Conservation (phyloP, 2,113 vertebrate genomes). For the Oreochromis spilurus region DNA sequence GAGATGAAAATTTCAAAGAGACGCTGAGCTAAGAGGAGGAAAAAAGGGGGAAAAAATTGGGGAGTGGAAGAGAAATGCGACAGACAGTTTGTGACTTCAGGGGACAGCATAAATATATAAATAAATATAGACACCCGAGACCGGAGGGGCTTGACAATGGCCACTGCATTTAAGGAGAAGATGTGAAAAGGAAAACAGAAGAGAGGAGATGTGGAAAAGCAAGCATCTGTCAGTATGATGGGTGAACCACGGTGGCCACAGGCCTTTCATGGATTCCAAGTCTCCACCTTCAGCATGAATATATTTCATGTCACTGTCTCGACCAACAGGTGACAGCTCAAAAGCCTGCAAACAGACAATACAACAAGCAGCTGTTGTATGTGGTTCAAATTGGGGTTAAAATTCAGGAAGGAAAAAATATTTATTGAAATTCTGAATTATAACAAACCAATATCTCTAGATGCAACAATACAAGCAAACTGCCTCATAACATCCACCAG, state of each 20-base stretch:
- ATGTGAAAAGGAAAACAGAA: not conserved
- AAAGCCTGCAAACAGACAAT: not conserved
- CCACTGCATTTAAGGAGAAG: not conserved
- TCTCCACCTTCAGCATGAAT: not conserved
- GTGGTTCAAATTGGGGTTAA: not conserved
- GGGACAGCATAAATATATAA: slow-evolving; percentile 5
- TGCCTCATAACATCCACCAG: not conserved
- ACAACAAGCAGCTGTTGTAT: not conserved
- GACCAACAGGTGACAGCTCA: not conserved
- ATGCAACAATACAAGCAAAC: not conserved
- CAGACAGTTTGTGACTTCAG: slow-evolving; percentile 22
- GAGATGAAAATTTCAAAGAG: slow-evolving; percentile 24
- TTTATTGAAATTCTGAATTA: not conserved
- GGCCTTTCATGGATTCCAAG: not conserved
- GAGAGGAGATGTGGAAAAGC: not conserved
- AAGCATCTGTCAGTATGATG: not conserved
- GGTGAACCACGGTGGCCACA: not conserved
- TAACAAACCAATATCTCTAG: not conserved
- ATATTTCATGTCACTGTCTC: not conserved
- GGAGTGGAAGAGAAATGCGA: not conserved
- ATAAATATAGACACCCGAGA: not conserved
- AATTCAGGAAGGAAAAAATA: not conserved
- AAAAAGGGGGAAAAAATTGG: accelerated
- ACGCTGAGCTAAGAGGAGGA: slow-evolving; percentile 3
- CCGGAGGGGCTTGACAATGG: slow-evolving; percentile 2